A percentile compares a stretch with the other conserved stretches of the same genome.
These are phyloP conservation scores for Drosophila prostipennis DNA, from an alignment of 2,888 invertebrate genomes.

Conservation along the genomic window DNA sequence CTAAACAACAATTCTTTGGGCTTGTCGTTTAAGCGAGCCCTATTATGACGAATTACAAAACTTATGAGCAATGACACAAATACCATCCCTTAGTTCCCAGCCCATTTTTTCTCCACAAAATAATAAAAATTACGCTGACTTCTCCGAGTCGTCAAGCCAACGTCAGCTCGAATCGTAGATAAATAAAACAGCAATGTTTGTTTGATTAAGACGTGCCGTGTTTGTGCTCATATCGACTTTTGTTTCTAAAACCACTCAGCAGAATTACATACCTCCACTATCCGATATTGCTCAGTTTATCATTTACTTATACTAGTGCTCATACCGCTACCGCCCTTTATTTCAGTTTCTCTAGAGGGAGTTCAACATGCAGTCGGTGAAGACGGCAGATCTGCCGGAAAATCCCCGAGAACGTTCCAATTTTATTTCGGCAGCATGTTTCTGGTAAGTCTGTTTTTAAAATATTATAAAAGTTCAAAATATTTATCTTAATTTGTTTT, in stretches of 20 bases:
- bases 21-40: conserved; percentile 6
- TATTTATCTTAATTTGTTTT: not conserved
- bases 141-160: conserved; percentile 41
- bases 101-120: conserved; percentile 1
- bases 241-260: conserved; percentile 32
- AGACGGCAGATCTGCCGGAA: conserved; percentile 84
- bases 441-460: conserved; percentile 84
- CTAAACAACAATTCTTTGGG: not conserved
- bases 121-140: conserved; percentile 15
- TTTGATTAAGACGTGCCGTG: conserved; percentile 30
- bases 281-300: not conserved
- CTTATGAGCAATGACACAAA: conserved; percentile 19
- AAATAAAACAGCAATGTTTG: conserved; percentile 38
- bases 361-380: conserved; percentile 82
- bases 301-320: not conserved
- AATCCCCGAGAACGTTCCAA: conserved; percentile 87
- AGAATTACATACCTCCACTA: conserved; percentile 13
- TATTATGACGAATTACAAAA: conserved; percentile 31
- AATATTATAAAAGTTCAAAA: not conserved
- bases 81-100: not conserved
- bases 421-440: conserved; percentile 87
- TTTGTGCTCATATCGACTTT: conserved; percentile 26
- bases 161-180: conserved; percentile 27
- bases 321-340: not conserved
- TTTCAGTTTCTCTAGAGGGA: conserved; percentile 20